Evolutionary conservation across 2,888 invertebrate species (phyloP), one percentile per base, ranked within the genome.

Genomic region (Carpatolechia fugitivella): DNA sequence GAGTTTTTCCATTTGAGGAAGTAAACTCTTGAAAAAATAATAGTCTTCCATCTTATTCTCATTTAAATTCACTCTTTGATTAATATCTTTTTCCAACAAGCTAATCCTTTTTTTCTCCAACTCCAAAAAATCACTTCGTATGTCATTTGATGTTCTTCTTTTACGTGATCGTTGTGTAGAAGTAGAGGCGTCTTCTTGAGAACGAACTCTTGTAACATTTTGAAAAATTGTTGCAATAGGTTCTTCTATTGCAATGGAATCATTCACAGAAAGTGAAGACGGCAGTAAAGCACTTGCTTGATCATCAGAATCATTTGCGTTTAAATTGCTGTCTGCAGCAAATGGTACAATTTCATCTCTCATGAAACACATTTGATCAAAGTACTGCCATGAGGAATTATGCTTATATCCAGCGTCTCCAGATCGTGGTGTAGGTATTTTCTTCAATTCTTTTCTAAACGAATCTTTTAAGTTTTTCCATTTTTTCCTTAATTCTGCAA

Each of bases 391-490:
- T 24, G 24, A 24, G 24, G 24, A 6, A 4, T 24, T 3, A 24
- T 24, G 3, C 3, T 4, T 6, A 24, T 24, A 4, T 24, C 24
- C 24, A 6, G 24, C 24, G 6, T 24, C 24, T 24, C 24, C 24
- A 4, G 24, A 24, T 24, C 24, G 3, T 4, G 24, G 24, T 3
- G 24, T 6, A 24, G 24, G 24, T 41, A 47, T 47, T 56, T 62
- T 65, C 46, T 65, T 63, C 36, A 60, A 53, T 61, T 65, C 62
- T 51, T 63, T 61, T 57, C 60, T 47, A 58, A 60, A 64, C 41
- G 57, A 47, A 49, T 60, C 57, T 56, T 57, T 58, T 56, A 62
- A 30, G 54, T 65, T 65, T 49, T 65, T 63, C 59, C 60, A 65
- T 56, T 58, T 60, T 38, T 60, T 64, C 56, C 57, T 61, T 56